A percentile compares a stretch with the other conserved stretches of the same genome.
Conservation (phyloP, 2,113 vertebrate genomes). For the Lophius piscatorius region DNA sequence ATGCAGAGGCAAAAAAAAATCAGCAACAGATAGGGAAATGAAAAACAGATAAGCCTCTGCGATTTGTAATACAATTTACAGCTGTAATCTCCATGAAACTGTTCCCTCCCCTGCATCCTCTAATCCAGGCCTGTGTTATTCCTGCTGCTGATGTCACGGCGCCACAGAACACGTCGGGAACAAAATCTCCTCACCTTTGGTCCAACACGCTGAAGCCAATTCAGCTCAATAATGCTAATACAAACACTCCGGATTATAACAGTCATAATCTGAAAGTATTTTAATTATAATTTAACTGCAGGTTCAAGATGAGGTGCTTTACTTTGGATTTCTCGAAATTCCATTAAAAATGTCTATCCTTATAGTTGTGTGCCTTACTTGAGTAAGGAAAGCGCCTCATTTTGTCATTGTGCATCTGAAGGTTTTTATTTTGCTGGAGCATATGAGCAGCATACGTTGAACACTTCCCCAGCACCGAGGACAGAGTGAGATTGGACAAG, state of each 20-base stretch:
- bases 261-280: too few relatives aligned
- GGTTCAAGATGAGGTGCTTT: too few relatives aligned
- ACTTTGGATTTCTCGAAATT: too few relatives aligned
- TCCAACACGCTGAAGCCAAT: too few relatives aligned
- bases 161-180: neutral
- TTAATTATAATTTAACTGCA: too few relatives aligned
- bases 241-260: too few relatives aligned
- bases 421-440: neutral
- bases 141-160: slow-evolving; percentile 52
- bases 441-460: slow-evolving; percentile 23
- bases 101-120: slow-evolving; percentile 38
- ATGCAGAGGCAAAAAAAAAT: slow-evolving; percentile 39
- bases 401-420: neutral
- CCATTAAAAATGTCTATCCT: neutral
- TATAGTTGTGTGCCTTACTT: neutral
- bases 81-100: slow-evolving; percentile 64
- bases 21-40: slow-evolving; percentile 42
- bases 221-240: too few relatives aligned
- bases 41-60: slow-evolving; percentile 64
- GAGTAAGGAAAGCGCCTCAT: neutral
- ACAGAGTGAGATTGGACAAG: slow-evolving; percentile 25
- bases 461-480: neutral
- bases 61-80: slow-evolving; percentile 74
- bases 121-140: slow-evolving; percentile 69
- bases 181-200: too few relatives aligned